Evolutionary conservation across 2,888 invertebrate genomes (phyloP), one percentile per base, ranked within the genome.

Genomic region (Eupelmus urozonus): DNA sequence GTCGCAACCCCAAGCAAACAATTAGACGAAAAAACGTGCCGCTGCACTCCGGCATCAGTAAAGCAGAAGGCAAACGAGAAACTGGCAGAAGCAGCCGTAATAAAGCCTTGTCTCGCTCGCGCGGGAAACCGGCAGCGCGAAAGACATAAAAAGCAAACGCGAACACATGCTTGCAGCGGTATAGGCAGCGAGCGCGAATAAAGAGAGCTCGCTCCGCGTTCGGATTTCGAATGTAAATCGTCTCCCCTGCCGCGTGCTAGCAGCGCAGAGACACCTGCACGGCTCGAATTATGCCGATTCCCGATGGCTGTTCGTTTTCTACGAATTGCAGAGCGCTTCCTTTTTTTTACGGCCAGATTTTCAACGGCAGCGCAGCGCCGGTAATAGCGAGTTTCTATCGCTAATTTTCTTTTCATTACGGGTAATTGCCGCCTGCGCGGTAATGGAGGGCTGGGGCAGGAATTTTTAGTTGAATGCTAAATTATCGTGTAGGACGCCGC

Each of bases 151-250:
- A 57, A 13, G 76, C 34, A 60, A 45, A 65, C 45, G 25, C 57
- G 9, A 23, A 23, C 9, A n/a, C 57, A 34, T 23, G 57, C 45
- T 23, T 18, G 34, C 29, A 60, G 60, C 63, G 45, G 51, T 42
- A 42, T 51, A 59, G 45, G 27, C 20, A 73, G 49, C 55, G 69
- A 60, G 75, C 18, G 51, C 18, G 34, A 60, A 18, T 45, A 76
- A 53, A 55, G 59, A 70, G 57, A 45, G 16, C 45, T 45, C 16
- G 13, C 16, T 7, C 18, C 23, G 79, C 76, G 75, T 81, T 70
- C 83, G 82, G 86, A 86, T 85, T 85, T 84, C 82, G 78, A 82
- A 85, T 86, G 86, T 83, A 85, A 86, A 86, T 87, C 84, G 85
- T 78, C 79, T 81, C 51, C 55, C 55, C 53, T 29, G 18, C 29